These are phyloP conservation scores for Chironomus tentans DNA, from an alignment of 2,888 invertebrate genomes.

Conservation along the genomic window DNA sequence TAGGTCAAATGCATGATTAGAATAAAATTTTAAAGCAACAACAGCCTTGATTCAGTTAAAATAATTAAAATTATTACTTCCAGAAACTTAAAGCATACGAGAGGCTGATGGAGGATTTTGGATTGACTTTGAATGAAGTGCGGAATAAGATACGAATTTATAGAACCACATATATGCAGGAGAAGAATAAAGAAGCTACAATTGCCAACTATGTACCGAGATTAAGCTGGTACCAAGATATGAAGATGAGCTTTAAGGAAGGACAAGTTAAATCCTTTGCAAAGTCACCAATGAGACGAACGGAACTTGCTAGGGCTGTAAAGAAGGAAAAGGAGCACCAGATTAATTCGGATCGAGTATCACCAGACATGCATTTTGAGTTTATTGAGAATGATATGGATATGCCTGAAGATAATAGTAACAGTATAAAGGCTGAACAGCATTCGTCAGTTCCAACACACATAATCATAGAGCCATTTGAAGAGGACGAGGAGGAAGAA, in stretches of 20 bases:
- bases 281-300: not conserved
- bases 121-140: not conserved
- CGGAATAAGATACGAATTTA: slow-evolving; percentile 23
- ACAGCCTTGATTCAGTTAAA: no score
- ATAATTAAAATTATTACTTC: not conserved
- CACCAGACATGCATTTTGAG: not conserved
- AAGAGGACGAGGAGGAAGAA: not conserved
- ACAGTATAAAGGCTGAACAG: not conserved
- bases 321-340: not conserved
- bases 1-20: not conserved
- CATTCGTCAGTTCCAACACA: not conserved
- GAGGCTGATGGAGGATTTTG: not conserved
- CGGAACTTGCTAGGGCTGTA: not conserved
- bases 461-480: slow-evolving; percentile 3
- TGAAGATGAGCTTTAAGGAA: not conserved
- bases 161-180: slow-evolving; percentile 12
- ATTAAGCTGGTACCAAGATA: not conserved
- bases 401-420: not conserved
- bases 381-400: not conserved
- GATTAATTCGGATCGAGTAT: no score
- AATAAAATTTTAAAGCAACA: not conserved
- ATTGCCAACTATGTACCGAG: not conserved
- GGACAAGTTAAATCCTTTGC: slow-evolving; percentile 5
- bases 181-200: not conserved
- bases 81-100: slow-evolving; percentile 1